Base-by-base conservation (phyloP, 2,888 invertebrate genomes). In the Andrena chrysosceles region DNA sequence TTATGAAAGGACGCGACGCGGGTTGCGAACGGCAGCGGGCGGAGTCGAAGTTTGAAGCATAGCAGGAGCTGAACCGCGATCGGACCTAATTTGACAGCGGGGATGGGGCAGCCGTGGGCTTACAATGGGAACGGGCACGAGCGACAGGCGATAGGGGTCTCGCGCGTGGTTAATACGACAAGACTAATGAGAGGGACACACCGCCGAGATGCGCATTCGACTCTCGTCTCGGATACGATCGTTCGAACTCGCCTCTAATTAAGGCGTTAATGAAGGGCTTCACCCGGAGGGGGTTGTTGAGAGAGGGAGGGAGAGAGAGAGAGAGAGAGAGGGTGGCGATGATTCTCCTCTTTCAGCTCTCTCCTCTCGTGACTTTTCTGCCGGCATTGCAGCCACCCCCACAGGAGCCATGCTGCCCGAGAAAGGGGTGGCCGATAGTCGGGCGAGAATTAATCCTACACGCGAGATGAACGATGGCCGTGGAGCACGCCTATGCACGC, bases 251-350 rank as follows among this genome's bases (percentile, higher is more conserved):
- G 78, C 76, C 68, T 69, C 81, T 88, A 88, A 88, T 88, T 88
- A 88, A 79, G 79, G 67, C 85, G 84, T 81, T 88, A 88, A 88
- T 84, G 88, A 88, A 83, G 80, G 76, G 59, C 79, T 74, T 76
- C 73, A 54, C 16, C 5, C 16, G 42, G 42, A 42, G 13, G 42
- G 42, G 42, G 4, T 16, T 10, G 4, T 13, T 5, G 42, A 13
- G 42, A 42, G 13, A 13, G 42, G 1, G 42, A 42, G 13, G 13
- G 35, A 13, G 13, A 13, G 35, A 13, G 13, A 42, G 13, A 42
- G 42, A 42, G 42, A 42, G 42, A 60, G 75, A 62, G 35, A 49
- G 20, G n/a, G 42, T 59, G 49, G 56, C 68, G 79, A 85, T 85
- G 81, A 73, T 59, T 87, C 79, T 84, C 80, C 87, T 84, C 80